Evolutionary conservation across 2,888 invertebrate species (phyloP).

Genomic region (Abrostola triplasia): DNA sequence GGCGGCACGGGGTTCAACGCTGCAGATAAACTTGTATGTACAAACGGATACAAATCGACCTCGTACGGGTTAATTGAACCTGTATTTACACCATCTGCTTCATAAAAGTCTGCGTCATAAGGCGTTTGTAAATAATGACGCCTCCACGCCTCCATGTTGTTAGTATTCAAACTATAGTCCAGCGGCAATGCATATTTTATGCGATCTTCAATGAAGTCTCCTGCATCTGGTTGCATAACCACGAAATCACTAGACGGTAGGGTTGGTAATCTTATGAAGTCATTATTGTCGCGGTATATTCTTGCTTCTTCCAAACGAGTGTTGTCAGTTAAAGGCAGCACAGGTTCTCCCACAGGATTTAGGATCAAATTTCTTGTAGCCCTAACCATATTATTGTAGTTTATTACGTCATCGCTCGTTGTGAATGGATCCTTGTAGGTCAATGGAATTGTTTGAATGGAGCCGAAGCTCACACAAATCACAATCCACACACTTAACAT

Average conservation of each 20-base stretch:
- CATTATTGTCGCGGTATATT: conserved; percentile 17
- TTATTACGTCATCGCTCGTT: conserved; percentile 20
- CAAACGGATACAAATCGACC: conserved; percentile 39
- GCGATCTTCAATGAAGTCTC: conserved; percentile 30
- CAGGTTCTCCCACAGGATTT: conserved; percentile 9
- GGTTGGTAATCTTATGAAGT: conserved; percentile 29
- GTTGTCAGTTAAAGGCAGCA: conserved; percentile 16
- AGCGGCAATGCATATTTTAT: conserved; percentile 21
- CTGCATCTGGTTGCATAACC: conserved; percentile 10
- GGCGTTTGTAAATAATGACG: conserved; percentile 24
- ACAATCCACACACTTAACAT: conserved; percentile 41
- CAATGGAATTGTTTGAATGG: conserved; percentile 32
- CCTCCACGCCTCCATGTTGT: conserved; percentile 23
- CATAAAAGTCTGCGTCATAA: conserved; percentile 27
- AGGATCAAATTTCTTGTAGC: conserved; percentile 18
- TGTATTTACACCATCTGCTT: conserved; percentile 15
- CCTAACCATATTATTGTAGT: conserved; percentile 23
- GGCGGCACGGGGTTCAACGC: conserved; percentile 47
- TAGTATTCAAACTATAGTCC: conserved; percentile 19
- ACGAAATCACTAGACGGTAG: conserved; percentile 14
- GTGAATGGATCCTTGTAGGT: conserved; percentile 23
- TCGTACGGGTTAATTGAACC: conserved; percentile 37
- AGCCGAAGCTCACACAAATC: conserved; percentile 37
- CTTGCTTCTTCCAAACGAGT: conserved; percentile 16
- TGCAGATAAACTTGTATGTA: conserved; percentile 43